phyloP scores from a whole-genome alignment of 2,797 vertebrate genomes.

The Mus caroli region DNA sequence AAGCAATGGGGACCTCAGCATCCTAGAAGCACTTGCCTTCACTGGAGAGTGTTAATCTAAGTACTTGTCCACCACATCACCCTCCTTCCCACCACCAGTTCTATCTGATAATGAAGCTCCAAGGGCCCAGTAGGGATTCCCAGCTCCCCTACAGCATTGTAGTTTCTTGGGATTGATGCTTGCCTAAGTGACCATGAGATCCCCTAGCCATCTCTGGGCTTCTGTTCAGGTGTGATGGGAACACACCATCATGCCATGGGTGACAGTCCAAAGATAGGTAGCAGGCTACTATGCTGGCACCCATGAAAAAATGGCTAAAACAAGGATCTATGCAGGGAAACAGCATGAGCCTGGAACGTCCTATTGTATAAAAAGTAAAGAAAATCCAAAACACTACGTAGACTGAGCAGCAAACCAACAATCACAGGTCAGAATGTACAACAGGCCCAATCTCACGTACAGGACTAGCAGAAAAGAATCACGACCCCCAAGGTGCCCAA shows the following conservation, averaged over 20 bases:
- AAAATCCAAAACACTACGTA: neutral
- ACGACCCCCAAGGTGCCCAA: neutral
- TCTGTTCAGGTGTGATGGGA: neutral
- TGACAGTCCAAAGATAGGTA: neutral
- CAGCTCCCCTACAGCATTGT: neutral
- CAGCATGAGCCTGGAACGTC: neutral
- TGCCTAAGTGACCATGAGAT: neutral
- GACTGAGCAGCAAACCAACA: neutral
- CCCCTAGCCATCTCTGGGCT: neutral
- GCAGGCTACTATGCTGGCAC: neutral
- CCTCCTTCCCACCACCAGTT: neutral
- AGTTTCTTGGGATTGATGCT: neutral
- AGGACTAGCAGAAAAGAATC: neutral
- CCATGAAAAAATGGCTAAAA: neutral
- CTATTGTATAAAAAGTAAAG: neutral
- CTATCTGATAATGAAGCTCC: neutral
- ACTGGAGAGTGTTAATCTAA: neutral
- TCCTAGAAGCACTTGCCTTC: neutral
- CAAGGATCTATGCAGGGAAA: neutral
- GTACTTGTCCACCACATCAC: neutral
- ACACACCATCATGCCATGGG: neutral
- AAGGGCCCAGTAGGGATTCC: neutral
- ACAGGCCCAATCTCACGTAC: neutral
- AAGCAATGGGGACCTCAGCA: too few relatives aligned
- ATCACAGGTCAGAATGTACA: neutral